Conservation (phyloP, 2,888 invertebrate genomes). For the Polietes domitor region DNA sequence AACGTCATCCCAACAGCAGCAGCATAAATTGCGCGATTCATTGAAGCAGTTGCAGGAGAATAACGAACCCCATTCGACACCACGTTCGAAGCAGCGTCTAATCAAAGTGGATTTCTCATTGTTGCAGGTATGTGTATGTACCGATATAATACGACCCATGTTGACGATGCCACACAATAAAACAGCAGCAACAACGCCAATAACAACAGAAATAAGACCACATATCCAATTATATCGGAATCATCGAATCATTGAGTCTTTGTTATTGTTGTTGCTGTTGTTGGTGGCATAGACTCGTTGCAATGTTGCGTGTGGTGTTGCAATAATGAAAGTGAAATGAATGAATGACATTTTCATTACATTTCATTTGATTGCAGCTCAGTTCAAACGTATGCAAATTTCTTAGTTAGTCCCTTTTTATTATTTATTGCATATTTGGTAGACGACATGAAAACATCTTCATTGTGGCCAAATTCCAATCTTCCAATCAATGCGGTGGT, state of each 20-base stretch:
- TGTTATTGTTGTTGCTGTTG: neutral
- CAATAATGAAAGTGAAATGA: slow-evolving; percentile 5
- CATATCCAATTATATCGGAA: neutral
- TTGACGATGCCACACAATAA: neutral
- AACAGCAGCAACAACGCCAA: neutral
- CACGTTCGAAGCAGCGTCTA: slow-evolving; percentile 83
- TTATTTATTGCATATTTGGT: slow-evolving; percentile 48
- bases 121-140: slow-evolving; percentile 83
- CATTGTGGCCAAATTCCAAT: no score
- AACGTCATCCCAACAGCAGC: slow-evolving; percentile 58
- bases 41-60: slow-evolving; percentile 74
- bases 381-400: slow-evolving; percentile 45
- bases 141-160: neutral
- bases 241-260: neutral
- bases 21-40: slow-evolving; percentile 69
- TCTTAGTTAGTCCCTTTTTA: slow-evolving; percentile 43
- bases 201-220: neutral
- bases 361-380: neutral
- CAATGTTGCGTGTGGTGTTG: neutral
- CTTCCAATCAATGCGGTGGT: no score
- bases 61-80: slow-evolving; percentile 80
- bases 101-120: slow-evolving; percentile 93
- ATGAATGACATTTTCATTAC: slow-evolving; percentile 1
- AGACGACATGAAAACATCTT: neutral
- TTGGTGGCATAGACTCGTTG: neutral